Conservation (phyloP, 35 echinoderm and acorn worm genomes). For the Lytechinus variegatus region DNA sequence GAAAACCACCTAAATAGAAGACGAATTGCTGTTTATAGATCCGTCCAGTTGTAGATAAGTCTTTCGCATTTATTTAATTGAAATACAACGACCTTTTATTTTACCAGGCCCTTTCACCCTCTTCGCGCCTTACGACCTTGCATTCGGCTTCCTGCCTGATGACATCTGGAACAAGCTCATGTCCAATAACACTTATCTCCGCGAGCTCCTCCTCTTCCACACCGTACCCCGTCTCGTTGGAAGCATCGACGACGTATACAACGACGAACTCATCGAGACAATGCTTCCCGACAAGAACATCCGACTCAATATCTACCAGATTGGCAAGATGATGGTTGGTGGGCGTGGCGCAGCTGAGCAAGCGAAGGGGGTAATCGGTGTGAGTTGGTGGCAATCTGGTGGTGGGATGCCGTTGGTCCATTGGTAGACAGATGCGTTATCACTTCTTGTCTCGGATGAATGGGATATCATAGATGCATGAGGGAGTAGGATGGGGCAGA, state of each 20-base stretch:
- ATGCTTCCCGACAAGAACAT: constrained; percentile 41
- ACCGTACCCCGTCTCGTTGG: constrained; percentile 14
- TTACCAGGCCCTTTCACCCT: constrained; percentile 52
- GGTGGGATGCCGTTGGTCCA: not conserved
- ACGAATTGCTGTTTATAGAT: no score
- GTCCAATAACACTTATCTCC: constrained; percentile 35
- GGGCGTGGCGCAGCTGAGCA: not conserved
- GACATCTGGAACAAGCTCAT: constrained; percentile 46
- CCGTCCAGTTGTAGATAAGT: not conserved
- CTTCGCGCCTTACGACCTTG: constrained; percentile 54
- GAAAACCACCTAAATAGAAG: no score
- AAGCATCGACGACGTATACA: not conserved
- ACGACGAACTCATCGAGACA: constrained; percentile 34
- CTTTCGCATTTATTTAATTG: not conserved
- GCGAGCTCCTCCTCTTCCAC: constrained; percentile 51
- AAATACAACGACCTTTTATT: not conserved
- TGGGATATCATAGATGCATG: not conserved
- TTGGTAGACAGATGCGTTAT: not conserved
- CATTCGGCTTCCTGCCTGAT: constrained; percentile 45
- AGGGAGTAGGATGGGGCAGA: not conserved
- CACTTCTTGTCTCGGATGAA: no score
- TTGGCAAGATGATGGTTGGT: constrained; percentile 22
- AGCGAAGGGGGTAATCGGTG: constrained; percentile 1
- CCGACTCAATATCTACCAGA: constrained; percentile 49
- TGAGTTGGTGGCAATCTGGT: not conserved